phyloP scores from a whole-genome alignment of 2,113 vertebrate species.

The Poeciliopsis retropinna region DNA sequence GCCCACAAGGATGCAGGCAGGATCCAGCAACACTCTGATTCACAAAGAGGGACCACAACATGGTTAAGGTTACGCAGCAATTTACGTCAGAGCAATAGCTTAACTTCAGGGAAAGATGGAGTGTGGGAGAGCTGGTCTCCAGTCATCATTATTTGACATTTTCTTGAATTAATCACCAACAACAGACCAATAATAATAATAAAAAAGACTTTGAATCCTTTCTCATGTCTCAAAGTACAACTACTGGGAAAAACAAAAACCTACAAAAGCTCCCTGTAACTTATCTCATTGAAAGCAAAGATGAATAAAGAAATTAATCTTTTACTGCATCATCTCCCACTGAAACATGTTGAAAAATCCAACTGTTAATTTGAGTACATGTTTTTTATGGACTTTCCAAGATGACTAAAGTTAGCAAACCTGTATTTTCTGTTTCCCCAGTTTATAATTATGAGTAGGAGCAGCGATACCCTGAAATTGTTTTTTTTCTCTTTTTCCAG shows the following conservation, averaged over 20 bases:
- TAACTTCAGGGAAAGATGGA: not conserved
- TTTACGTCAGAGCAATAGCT: not conserved
- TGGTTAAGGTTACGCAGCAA: not conserved
- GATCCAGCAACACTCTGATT: conserved; percentile 64
- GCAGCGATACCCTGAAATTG: too few species aligned
- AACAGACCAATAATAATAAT: not conserved
- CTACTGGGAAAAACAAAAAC: not conserved
- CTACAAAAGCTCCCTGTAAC: not conserved
- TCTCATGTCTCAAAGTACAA: not conserved
- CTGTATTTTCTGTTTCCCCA: too few species aligned
- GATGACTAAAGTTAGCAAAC: too few species aligned
- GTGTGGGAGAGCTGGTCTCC: not conserved
- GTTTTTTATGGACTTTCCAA: too few species aligned
- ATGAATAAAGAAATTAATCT: not conserved
- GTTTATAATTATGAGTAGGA: too few species aligned
- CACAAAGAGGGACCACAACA: not conserved
- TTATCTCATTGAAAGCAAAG: not conserved
- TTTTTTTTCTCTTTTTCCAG: not conserved
- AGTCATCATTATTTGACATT: not conserved
- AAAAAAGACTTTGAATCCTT: not conserved
- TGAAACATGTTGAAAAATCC: too few species aligned
- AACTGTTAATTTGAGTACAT: too few species aligned
- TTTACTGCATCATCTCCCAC: too few species aligned
- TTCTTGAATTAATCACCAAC: not conserved
- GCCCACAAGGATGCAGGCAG: conserved; percentile 74